Evolutionary conservation across 1,140 invertebrate genomes (phyloP), one percentile per base, ranked within the genome.

Genomic region (Lordiphosa stackelbergi): DNA sequence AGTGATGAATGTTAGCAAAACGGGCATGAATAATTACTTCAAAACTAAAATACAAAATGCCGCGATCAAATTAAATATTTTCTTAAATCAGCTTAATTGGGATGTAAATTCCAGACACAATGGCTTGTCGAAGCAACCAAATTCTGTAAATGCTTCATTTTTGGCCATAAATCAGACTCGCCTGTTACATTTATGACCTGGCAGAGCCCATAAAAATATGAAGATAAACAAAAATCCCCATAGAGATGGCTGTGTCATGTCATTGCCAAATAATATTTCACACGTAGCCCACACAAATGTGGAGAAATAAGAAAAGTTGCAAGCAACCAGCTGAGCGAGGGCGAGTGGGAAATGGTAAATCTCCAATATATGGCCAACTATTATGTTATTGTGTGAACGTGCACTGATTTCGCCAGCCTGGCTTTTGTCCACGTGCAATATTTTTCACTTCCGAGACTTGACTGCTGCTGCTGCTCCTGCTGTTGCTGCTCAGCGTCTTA

Each of bases 361-460:
- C 64, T 55, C 57, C 54, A 73, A 81, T 69, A 81, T 75, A 81
- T 74, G 73, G 58, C 68, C 77, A 81, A 84, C 78, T 83, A 83
- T 83, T 83, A 83, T 83, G 73, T 84, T 83, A 83, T 83, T 83
- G 78, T 83, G 69, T 64, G 78, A 83, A 83, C 77, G 77, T 83
- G 77, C 77, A 73, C 72, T 70, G 77, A 83, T 83, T 83, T 54
- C 55, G 43, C 38, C 65, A 56, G 59, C 19, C 38, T 45, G 56
- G 77, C 77, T 81, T 69, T 81, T 75, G 71, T 72, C 78, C 77
- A 75, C 77, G 63, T 59, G 58, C 66, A 64, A 81, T 74, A 81
- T 74, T 81, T 81, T 68, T 54, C 49, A 37, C 54, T 58, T 63
- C 16, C 64, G 35, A 57, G 51, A 41, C 28, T 13, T 9, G 37